These are phyloP conservation scores for Sminthurinus aureus DNA, from an alignment of 2,888 invertebrate genomes.

Conservation along the genomic window DNA sequence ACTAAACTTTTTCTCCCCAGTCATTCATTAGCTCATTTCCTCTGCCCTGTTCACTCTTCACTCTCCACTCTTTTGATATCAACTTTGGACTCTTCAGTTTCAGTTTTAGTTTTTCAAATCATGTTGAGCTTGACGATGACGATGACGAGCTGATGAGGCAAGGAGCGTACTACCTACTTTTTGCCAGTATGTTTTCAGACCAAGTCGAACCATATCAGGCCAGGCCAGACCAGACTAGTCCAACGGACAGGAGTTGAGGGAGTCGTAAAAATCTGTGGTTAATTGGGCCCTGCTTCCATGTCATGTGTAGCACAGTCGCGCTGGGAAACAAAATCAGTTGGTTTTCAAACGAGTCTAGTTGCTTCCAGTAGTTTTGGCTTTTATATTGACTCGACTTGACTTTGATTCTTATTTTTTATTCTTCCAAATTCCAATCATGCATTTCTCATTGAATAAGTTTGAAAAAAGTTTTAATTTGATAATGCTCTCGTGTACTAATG, in stretches of 20 bases:
- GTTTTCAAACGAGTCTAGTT: background rate
- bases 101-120: no score
- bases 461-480: no score
- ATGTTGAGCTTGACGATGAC: background rate
- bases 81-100: background rate
- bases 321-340: background rate
- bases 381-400: background rate
- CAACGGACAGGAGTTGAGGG: conserved; percentile 16
- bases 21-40: conserved; percentile 29
- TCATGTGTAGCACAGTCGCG: background rate
- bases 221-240: no score
- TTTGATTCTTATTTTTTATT: background rate
- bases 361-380: background rate
- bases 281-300: conserved; percentile 20
- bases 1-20: conserved; percentile 26
- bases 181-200: no score
- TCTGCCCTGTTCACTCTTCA: background rate
- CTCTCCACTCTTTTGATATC: background rate
- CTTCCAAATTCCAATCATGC: background rate
- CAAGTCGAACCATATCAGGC: no score
- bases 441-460: background rate
- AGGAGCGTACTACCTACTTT: background rate
- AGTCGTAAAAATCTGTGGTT: conserved; percentile 27
- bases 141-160: background rate
- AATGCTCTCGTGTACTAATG: no score